A percentile compares a stretch with the other conserved stretches of the same genome.
Evolutionary conservation across 1,140 invertebrate genomes (phyloP).

Genomic region (Dendroctonus ponderosae): DNA sequence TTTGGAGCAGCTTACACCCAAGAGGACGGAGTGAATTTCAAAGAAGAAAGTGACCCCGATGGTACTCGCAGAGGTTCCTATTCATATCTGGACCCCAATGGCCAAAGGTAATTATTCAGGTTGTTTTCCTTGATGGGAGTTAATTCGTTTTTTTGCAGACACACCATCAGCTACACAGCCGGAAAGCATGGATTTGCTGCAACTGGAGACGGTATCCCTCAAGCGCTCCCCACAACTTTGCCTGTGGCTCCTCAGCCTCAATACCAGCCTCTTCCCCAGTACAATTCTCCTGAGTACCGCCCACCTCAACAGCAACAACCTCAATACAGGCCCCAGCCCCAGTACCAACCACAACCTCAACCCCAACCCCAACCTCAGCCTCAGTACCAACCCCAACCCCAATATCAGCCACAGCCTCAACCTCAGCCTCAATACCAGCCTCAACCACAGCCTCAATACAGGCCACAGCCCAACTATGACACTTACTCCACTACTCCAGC

Average conservation of each 20-base stretch:
- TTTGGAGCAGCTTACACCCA: constrained; percentile 81
- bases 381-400: constrained; percentile 53
- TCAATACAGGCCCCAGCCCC: constrained; percentile 58
- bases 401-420: constrained; percentile 51
- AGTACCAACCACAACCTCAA: constrained; percentile 57
- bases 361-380: constrained; percentile 54
- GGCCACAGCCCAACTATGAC: constrained; percentile 35
- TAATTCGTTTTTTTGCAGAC: constrained; percentile 48
- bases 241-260: constrained; percentile 60
- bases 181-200: constrained; percentile 81
- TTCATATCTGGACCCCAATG: constrained; percentile 81
- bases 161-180: constrained; percentile 80
- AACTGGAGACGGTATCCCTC: constrained; percentile 74
- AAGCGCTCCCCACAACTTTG: constrained; percentile 64
- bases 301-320: constrained; percentile 60
- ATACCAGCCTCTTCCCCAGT: constrained; percentile 60
- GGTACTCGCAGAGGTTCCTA: constrained; percentile 81
- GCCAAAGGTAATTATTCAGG: constrained; percentile 54
- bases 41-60: constrained; percentile 79
- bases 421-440: constrained; percentile 51
- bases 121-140: background rate
- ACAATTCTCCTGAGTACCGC: constrained; percentile 54
- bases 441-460: constrained; percentile 50
- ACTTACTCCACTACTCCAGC: constrained; percentile 60
- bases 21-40: constrained; percentile 86